Evolutionary conservation across 2,113 vertebrate species (phyloP), one percentile per base, ranked within the genome.

Genomic region (Propithecus coquereli): DNA sequence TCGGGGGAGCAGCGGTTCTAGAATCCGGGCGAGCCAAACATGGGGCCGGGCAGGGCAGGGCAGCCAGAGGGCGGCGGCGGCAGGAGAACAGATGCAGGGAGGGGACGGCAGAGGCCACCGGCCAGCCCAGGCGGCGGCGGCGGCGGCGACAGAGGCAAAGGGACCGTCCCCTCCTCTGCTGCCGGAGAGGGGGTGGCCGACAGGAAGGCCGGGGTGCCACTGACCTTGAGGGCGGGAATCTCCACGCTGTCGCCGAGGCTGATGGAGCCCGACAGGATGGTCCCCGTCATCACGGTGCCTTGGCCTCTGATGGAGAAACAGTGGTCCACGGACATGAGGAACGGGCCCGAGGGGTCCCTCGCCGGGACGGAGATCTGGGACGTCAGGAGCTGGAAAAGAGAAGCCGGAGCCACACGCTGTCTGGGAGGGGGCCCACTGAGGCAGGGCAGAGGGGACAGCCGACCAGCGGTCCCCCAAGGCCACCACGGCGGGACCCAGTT

Each of bases 221-320:
- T 98, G 96, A 99, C 99, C 99, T 99, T 99, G 71, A 99, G 98
- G 5, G 99, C 99, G 47, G 99, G 99, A 97, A 99, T 99, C 99
- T 99, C 99, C 97, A 99, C 99, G 7, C 91, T 99, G 98, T 99
- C 99, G 27, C 99, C 99, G 34, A 99, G 98, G 92, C 98, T 98
- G 98, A 99, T 96, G 40, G 99, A 99, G 97, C 99, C 99, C 94
- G 99, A 99, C 97, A 99, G 99, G 98, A 99, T 97, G 93, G 99
- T 99, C 50, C 99, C 99, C 16, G 99, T 99, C 99, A 99, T 99
- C 98, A 99, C 99, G 0, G 99, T 99, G 97, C 99, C 99, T 97
- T 99, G 99, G 97, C 99, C 99, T 65, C 99, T 99, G 98, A 99
- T 99, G 95, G 99, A 99, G 98, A 99, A 99, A 97, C 99, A 99